phyloP scores from a whole-genome alignment of 2,888 invertebrate genomes.

The Calameuta pallipes region DNA sequence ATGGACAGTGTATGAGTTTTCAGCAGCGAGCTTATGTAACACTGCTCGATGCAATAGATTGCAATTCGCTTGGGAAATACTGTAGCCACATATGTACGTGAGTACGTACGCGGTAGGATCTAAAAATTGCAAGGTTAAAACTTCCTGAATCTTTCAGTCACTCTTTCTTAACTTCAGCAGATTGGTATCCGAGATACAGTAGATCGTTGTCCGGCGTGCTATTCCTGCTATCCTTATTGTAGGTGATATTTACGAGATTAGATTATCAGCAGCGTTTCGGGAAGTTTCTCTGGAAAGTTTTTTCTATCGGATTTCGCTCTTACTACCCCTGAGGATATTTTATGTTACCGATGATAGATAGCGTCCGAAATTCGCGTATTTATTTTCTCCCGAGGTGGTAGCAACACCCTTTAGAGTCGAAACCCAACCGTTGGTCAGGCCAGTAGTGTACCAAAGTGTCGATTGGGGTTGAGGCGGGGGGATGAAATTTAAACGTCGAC shows the following conservation, averaged over 20 bases:
- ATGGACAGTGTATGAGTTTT: neutral
- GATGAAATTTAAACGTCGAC: neutral
- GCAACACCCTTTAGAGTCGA: neutral
- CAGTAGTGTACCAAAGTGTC: neutral
- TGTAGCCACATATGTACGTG: neutral
- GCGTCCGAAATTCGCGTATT: neutral
- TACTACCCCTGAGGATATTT: neutral
- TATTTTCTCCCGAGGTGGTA: neutral
- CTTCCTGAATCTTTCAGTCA: neutral
- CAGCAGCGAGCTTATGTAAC: neutral
- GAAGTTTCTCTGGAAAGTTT: neutral
- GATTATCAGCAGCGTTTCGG: neutral
- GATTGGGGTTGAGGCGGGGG: neutral
- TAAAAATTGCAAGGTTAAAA: neutral
- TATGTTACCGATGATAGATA: neutral
- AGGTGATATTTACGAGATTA: neutral
- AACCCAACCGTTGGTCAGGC: neutral
- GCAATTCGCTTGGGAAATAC: neutral
- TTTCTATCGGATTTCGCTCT: neutral
- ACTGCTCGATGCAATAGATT: neutral
- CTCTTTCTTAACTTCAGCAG: neutral
- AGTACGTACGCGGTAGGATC: neutral
- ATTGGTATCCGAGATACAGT: neutral
- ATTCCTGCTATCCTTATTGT: too few relatives aligned
- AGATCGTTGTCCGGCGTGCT: too few relatives aligned